Evolutionary conservation across 2,113 vertebrate species (phyloP).

Genomic region (Cyphomyrus discorhynchus): DNA sequence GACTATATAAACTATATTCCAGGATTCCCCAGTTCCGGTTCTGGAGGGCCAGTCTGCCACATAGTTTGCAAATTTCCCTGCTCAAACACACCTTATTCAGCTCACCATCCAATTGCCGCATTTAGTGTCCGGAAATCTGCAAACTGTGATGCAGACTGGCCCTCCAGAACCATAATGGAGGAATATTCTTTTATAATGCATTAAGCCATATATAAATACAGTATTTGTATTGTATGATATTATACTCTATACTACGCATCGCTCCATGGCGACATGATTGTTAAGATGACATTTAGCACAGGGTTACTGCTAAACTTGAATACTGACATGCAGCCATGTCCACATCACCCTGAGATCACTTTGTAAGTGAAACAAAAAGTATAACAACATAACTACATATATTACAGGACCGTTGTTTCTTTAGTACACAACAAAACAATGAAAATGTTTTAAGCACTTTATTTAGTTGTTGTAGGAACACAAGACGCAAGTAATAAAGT

Average conservation of each 20-base stretch:
- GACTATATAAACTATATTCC: too few species aligned
- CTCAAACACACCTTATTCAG: background rate
- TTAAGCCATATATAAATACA: background rate
- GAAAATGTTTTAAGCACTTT: constrained; percentile 63
- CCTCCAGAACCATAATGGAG: too few species aligned
- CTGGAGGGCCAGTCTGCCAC: background rate
- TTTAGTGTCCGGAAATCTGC: background rate
- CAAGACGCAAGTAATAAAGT: constrained; percentile 83
- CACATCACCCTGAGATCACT: background rate
- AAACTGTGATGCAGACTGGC: too few species aligned
- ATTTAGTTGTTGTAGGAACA: constrained; percentile 88
- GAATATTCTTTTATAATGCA: background rate
- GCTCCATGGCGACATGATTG: background rate
- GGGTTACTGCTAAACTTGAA: background rate
- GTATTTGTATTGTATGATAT: background rate
- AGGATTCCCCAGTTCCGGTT: too few species aligned
- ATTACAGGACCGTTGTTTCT: background rate
- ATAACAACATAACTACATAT: background rate
- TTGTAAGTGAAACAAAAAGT: background rate
- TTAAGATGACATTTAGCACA: background rate
- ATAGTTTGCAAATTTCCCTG: background rate
- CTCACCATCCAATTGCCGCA: background rate
- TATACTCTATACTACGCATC: background rate
- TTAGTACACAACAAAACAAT: background rate
- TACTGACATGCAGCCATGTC: background rate